Evolutionary conservation across 2,797 vertebrate genomes (phyloP).

Genomic region (Pitangus sulphuratus): DNA sequence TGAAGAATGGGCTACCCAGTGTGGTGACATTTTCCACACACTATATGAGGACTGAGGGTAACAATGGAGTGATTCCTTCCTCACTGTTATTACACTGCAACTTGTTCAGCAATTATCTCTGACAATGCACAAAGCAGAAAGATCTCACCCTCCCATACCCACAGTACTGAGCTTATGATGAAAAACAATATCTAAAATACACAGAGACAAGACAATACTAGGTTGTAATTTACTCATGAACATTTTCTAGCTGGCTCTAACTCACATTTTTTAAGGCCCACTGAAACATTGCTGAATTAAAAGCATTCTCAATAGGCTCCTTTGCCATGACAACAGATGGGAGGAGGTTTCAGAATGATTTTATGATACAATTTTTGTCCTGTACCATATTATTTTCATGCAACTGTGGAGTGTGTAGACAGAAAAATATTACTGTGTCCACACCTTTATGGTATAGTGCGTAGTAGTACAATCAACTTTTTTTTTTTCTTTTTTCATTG

Average conservation of each 20-base stretch:
- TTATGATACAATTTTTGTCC: background rate
- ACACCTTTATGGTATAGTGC: background rate
- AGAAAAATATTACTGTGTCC: background rate
- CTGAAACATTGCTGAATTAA: background rate
- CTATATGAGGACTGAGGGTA: background rate
- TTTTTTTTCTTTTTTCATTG: background rate
- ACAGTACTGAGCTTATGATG: background rate
- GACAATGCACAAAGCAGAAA: background rate
- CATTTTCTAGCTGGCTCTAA: background rate
- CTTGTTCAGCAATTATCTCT: background rate
- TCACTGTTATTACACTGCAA: background rate
- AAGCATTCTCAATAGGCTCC: conserved; percentile 1
- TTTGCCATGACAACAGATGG: conserved; percentile 40
- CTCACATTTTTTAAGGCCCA: background rate
- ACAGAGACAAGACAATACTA: background rate
- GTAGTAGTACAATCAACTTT: background rate
- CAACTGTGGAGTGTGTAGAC: background rate
- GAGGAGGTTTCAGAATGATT: background rate
- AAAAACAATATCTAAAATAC: background rate
- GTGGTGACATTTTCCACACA: background rate
- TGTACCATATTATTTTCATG: background rate
- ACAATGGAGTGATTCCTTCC: background rate
- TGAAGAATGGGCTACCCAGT: background rate
- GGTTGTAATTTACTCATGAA: background rate
- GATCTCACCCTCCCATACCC: background rate